Evolutionary conservation across 2,888 invertebrate species (phyloP).

Genomic region (Tetranychus truncatus): DNA sequence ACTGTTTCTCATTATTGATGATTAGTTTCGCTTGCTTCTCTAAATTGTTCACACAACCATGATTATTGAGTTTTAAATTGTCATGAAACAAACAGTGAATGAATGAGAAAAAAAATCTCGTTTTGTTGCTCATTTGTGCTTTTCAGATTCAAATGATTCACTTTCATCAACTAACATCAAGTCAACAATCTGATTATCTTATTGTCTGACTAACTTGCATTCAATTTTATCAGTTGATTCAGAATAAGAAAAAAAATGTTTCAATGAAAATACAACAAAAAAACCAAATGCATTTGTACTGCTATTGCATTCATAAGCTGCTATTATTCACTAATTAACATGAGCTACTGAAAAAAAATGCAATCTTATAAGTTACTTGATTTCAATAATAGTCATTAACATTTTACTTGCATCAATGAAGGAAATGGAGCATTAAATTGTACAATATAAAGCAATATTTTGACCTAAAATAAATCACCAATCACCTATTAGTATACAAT

Average conservation of each 20-base stretch:
- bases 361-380: not conserved
- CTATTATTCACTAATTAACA: not conserved
- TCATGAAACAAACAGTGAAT: not conserved
- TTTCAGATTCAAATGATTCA: not conserved
- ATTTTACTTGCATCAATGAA: not conserved
- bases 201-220: no score
- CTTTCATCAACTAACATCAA: not conserved
- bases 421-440: constrained; percentile 1
- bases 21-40: not conserved
- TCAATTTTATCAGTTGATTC: no score
- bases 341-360: not conserved
- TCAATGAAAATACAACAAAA: no score
- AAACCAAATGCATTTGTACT: no score
- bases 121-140: not conserved
- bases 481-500: not conserved
- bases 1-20: not conserved
- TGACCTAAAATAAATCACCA: not conserved
- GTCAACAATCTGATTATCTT: no score
- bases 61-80: not conserved
- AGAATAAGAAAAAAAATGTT: no score
- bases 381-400: no score
- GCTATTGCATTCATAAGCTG: no score
- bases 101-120: not conserved
- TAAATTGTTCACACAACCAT: not conserved
- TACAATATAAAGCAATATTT: not conserved